phyloP scores from a whole-genome alignment of 37 sponge, comb jelly and placozoan genomes.

The Oscarella lobularis region DNA sequence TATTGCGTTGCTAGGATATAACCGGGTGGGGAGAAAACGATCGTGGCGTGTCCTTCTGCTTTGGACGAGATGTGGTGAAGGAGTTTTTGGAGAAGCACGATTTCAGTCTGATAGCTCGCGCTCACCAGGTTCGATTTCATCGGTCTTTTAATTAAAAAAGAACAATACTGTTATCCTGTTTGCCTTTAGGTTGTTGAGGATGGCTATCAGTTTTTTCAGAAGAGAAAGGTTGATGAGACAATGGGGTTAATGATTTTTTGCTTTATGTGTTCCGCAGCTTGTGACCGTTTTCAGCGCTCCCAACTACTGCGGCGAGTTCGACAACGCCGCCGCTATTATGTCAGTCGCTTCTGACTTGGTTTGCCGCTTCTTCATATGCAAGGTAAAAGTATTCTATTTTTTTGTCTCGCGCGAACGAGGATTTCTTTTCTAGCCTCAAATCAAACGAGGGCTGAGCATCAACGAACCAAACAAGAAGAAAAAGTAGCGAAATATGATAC shows the following conservation, averaged over 20 bases:
- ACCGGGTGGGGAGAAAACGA: slow-evolving; percentile 96
- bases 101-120: slow-evolving; percentile 84
- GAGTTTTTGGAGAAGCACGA: slow-evolving; percentile 90
- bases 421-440: too few relatives aligned
- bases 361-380: slow-evolving; percentile 58
- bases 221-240: slow-evolving; percentile 19
- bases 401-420: too few relatives aligned
- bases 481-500: too few relatives aligned
- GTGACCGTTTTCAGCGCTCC: slow-evolving; percentile 83
- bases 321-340: slow-evolving; percentile 99
- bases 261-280: slow-evolving; percentile 68
- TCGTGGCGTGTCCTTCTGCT: slow-evolving; percentile 89
- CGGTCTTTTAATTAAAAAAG: too few relatives aligned
- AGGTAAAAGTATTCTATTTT: too few relatives aligned
- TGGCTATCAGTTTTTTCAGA: slow-evolving; percentile 97
- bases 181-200: slow-evolving; percentile 68
- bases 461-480: too few relatives aligned
- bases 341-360: slow-evolving; percentile 79
- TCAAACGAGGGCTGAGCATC: too few relatives aligned
- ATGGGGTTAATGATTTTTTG: too few relatives aligned
- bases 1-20: slow-evolving; percentile 43
- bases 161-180: background rate
- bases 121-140: slow-evolving; percentile 73
- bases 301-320: slow-evolving; percentile 68
- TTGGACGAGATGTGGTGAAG: slow-evolving; percentile 90